Evolutionary conservation across 1,140 invertebrate genomes (phyloP), one percentile per base, ranked within the genome.

Genomic region (Nasonia vitripennis): DNA sequence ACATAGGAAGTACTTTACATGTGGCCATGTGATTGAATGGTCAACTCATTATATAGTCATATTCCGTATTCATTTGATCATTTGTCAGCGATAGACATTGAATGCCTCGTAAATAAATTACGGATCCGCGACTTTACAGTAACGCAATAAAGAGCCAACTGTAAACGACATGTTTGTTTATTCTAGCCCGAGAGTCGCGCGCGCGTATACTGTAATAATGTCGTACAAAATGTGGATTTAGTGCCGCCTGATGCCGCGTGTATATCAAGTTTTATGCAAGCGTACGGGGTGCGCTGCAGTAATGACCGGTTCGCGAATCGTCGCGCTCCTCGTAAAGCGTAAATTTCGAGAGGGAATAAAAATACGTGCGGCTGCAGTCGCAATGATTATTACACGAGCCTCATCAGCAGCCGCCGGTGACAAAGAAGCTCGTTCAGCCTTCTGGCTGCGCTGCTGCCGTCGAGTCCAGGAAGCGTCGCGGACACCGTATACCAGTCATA

Each of bases 71-170:
- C 68, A 71, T 71, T 71, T 12, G 27, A 4, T 9, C 68, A 71
- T 71, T 71, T 31, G 31, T 71, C 68, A 71, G 68, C 31, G 31
- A 71, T 71, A 71, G 68, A 71, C 31, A 31, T 34, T 31, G 68
- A 71, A 71, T 71, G 55, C 17, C 17, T 71, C 31, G 68, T 34
- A 27, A 34, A 71, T 71, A 71, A 71, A 71, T 31, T 71, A 71
- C 31, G 7, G 23, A 27, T 34, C 23, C 11, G 27, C 11, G 27
- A 71, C 5, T 71, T 71, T 31, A 31, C 68, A 71, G 11, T 31
- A 62, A 62, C n/a, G 55, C 20, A 62, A 62, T 62, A 62, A 62
- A 62, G 55, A n/a, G 55, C 55, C 55, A 62, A 62, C 55, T 62
- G 55, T 62, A 62, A 62, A 62, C 20, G 55, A 62, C 55, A 62